Evolutionary conservation across 1,140 invertebrate genomes (phyloP).

Genomic region (Micrasema longulum): DNA sequence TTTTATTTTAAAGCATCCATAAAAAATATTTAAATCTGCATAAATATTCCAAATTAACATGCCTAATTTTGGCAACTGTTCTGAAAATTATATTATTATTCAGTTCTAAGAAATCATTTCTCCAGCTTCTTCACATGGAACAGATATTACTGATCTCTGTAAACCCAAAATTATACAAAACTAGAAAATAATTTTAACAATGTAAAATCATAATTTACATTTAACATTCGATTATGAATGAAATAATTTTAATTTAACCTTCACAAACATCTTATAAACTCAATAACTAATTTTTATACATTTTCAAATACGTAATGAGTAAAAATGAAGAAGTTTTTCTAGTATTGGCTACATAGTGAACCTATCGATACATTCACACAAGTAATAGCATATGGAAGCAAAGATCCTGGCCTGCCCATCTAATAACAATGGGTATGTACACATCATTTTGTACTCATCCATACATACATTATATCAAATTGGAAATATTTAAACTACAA

Average conservation of each 20-base stretch:
- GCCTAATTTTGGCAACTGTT: too few species aligned
- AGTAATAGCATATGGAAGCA: constrained; percentile 26
- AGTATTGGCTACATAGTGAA: constrained; percentile 24
- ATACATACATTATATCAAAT: background rate
- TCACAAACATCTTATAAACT: constrained; percentile 27
- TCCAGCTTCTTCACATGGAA: too few species aligned
- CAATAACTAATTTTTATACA: constrained; percentile 22
- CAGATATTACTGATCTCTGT: constrained; percentile 11
- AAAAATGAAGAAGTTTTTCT: constrained; percentile 24
- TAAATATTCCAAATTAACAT: constrained; percentile 5
- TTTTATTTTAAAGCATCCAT: background rate
- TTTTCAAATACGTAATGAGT: constrained; percentile 16
- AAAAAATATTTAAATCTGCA: constrained; percentile 10
- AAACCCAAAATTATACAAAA: constrained; percentile 9
- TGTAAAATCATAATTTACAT: constrained; percentile 28
- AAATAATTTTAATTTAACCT: constrained; percentile 17
- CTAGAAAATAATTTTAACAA: constrained; percentile 19
- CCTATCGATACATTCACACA: background rate
- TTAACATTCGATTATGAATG: constrained; percentile 17
- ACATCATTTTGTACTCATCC: too few species aligned
- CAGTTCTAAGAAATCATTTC: too few species aligned
- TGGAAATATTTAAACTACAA: constrained; percentile 1
- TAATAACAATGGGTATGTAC: constrained; percentile 1
- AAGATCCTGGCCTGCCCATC: constrained; percentile 17
- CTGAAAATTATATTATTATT: too few species aligned